These are phyloP conservation scores for Micrasema minimum DNA, from an alignment of 1,140 invertebrate genomes.

Conservation along the genomic window DNA sequence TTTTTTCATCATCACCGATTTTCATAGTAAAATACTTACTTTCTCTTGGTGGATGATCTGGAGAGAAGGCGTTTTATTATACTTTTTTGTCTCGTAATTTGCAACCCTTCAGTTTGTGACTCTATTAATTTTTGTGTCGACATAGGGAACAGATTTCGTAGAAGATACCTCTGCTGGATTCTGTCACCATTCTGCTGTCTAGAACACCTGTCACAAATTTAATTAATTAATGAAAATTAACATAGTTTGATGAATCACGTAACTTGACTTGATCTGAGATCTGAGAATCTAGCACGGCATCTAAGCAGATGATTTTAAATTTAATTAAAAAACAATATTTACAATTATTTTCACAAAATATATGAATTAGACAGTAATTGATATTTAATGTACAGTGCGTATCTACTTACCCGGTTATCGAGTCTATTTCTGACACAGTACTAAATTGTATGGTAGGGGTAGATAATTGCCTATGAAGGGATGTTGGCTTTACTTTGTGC, in stretches of 20 bases:
- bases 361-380: too few relatives aligned
- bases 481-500: slow-evolving; percentile 46
- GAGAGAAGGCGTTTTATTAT: slow-evolving; percentile 44
- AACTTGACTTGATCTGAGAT: too few relatives aligned
- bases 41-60: slow-evolving; percentile 38
- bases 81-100: slow-evolving; percentile 42
- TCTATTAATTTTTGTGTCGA: slow-evolving; percentile 39
- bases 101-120: slow-evolving; percentile 12
- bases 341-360: neutral
- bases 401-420: slow-evolving; percentile 10
- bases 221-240: too few relatives aligned
- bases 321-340: neutral
- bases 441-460: slow-evolving; percentile 55
- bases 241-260: too few relatives aligned
- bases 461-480: slow-evolving; percentile 55
- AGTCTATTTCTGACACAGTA: slow-evolving; percentile 33
- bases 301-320: too few relatives aligned
- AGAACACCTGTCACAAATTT: slow-evolving; percentile 4
- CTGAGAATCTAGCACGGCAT: too few relatives aligned
- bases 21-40: slow-evolving; percentile 39
- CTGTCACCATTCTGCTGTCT: slow-evolving; percentile 35
- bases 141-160: slow-evolving; percentile 42
- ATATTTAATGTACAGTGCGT: too few relatives aligned
- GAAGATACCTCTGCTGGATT: slow-evolving; percentile 36
- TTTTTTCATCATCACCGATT: too few relatives aligned